A percentile compares a stretch with the other conserved stretches of the same genome.
Evolutionary conservation across 1,140 invertebrate genomes (phyloP).

Genomic region (Megalonaias nervosa): DNA sequence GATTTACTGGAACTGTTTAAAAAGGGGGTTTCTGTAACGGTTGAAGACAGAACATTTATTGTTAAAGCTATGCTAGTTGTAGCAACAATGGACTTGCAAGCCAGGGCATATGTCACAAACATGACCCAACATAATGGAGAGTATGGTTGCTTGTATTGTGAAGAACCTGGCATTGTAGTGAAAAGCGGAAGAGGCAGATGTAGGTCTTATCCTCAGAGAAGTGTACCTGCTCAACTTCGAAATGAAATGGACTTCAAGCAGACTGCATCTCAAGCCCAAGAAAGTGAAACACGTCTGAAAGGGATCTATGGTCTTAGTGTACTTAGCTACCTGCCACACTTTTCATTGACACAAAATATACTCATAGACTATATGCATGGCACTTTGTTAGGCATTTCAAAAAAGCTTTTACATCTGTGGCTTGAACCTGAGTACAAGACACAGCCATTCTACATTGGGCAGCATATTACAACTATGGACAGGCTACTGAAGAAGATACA

Average conservation of each 20-base stretch:
- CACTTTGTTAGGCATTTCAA: slow-evolving; percentile 9
- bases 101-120: slow-evolving; percentile 18
- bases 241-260: background rate
- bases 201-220: slow-evolving; percentile 22
- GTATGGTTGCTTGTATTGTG: slow-evolving; percentile 22
- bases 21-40: slow-evolving; percentile 6
- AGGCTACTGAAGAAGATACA: no score
- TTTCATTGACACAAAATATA: slow-evolving; percentile 10
- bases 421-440: background rate
- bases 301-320: slow-evolving; percentile 5
- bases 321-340: slow-evolving; percentile 6
- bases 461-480: background rate
- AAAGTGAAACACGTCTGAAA: background rate
- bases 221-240: background rate
- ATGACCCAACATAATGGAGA: slow-evolving; percentile 30
- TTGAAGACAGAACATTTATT: slow-evolving; percentile 3
- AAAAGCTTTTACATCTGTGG: slow-evolving; percentile 10
- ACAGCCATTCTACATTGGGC: background rate
- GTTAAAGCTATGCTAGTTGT: slow-evolving; percentile 23
- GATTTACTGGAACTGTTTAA: slow-evolving; percentile 17
- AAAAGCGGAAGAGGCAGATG: slow-evolving; percentile 16
- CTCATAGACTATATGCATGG: slow-evolving; percentile 26
- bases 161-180: slow-evolving; percentile 20
- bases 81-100: slow-evolving; percentile 34
- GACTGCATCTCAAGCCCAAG: background rate